Percentiles rank a stretch among this genome's conserved stretches.
Conservation (phyloP, 2,113 vertebrate species). For the Rhynchomys soricoides region DNA sequence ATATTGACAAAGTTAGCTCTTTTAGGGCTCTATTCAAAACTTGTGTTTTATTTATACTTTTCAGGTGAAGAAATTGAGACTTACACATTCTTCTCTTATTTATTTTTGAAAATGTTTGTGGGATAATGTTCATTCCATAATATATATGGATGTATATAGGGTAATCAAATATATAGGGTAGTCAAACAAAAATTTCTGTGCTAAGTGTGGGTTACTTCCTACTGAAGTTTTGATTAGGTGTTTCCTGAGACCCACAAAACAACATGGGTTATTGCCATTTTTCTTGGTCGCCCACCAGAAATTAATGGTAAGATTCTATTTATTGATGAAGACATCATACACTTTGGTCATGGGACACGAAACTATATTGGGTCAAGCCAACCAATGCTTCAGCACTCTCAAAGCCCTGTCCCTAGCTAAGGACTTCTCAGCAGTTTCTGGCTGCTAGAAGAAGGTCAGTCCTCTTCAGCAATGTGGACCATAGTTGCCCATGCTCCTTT, state of each 20-base stretch:
- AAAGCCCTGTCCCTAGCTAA: not conserved
- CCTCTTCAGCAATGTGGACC: not conserved
- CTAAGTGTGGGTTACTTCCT: not conserved
- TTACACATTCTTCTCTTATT: not conserved
- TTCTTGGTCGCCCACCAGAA: not conserved
- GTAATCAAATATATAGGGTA: too few relatives aligned
- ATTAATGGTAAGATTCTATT: not conserved
- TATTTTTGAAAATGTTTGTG: not conserved
- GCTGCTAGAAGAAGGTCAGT: not conserved
- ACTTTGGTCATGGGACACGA: not conserved
- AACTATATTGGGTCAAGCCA: not conserved
- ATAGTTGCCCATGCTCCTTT: not conserved
- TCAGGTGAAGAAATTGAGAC: not conserved
- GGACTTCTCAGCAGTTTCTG: not conserved
- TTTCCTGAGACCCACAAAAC: not conserved
- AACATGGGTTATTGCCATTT: not conserved
- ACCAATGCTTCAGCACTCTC: not conserved
- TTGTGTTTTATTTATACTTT: not conserved
- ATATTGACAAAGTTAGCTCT: conserved; percentile 1
- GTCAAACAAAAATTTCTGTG: not conserved
- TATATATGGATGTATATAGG: not conserved
- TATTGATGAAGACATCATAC: too few relatives aligned
- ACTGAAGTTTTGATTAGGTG: not conserved
- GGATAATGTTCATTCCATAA: not conserved
- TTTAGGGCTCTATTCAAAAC: not conserved